phyloP scores from a whole-genome alignment of 2,888 invertebrate species.

The Eueremaeus valkanovi region DNA sequence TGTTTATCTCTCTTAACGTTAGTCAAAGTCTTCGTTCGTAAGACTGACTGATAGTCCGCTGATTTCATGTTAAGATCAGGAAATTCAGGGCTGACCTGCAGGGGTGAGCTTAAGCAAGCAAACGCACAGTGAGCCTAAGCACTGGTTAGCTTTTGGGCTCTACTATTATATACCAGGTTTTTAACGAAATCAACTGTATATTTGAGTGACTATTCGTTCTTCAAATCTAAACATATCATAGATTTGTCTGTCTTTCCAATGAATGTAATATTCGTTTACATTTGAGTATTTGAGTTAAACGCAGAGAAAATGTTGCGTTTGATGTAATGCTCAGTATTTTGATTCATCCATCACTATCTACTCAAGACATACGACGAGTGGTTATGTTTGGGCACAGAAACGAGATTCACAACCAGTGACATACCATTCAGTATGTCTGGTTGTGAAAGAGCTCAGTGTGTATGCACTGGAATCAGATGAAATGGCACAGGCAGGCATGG shows the following conservation, averaged over 20 bases:
- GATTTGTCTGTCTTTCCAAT: no score
- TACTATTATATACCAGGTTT: no score
- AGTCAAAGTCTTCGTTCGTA: neutral
- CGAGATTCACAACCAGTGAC: neutral
- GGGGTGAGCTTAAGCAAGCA: slow-evolving; percentile 1
- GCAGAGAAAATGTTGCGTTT: neutral
- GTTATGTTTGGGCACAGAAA: neutral
- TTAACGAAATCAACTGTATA: no score
- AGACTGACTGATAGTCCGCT: neutral
- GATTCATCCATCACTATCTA: slow-evolving; percentile 4
- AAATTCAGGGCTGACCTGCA: slow-evolving; percentile 3
- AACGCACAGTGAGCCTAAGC: no score
- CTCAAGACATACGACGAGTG: neutral
- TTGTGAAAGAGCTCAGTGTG: no score
- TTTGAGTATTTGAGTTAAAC: neutral
- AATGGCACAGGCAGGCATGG: no score
- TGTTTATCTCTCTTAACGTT: neutral
- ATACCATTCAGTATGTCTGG: neutral
- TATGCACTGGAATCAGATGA: no score
- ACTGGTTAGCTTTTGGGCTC: no score
- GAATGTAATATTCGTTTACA: no score
- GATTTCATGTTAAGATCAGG: slow-evolving; percentile 17
- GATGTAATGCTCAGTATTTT: neutral
- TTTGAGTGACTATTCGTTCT: no score
- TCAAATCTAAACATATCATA: no score